Percentiles rank a stretch among this genome's conserved stretches.
Conservation (phyloP, 2,797 vertebrate genomes). For the Xiphophorus birchmanni region DNA sequence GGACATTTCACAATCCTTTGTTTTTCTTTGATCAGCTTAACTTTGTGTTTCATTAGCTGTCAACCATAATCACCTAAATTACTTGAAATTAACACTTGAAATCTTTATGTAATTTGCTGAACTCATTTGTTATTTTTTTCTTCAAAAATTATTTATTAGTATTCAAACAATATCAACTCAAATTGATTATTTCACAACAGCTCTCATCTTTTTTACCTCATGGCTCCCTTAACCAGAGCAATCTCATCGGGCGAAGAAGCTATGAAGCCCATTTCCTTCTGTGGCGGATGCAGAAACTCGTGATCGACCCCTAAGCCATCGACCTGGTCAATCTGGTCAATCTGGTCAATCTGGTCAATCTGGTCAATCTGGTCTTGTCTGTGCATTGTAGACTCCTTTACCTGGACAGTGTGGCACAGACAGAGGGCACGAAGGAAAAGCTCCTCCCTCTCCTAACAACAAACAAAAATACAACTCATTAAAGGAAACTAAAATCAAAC, state of each 20-base stretch:
- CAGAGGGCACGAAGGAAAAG: constrained; percentile 95
- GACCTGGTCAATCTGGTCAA: constrained; percentile 77
- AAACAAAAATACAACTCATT: constrained; percentile 8
- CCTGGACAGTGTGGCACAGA: constrained; percentile 96
- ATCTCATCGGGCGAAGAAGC: constrained; percentile 97
- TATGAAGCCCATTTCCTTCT: constrained; percentile 82
- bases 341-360: constrained; percentile 79
- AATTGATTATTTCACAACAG: not conserved
- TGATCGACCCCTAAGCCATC: constrained; percentile 77
- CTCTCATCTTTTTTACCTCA: constrained; percentile 82
- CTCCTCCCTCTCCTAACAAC: constrained; percentile 88
- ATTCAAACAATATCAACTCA: not conserved
- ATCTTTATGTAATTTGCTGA: not conserved
- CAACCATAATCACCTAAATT: not conserved
- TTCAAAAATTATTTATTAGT: not conserved
- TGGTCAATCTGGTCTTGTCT: constrained; percentile 73
- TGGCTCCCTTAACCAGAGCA: constrained; percentile 93
- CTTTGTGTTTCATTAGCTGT: not conserved
- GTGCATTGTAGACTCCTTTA: constrained; percentile 83
- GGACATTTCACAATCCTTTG: not conserved
- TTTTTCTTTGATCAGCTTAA: not conserved
- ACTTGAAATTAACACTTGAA: not conserved
- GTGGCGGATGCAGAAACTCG: constrained; percentile 21
- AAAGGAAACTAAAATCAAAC: constrained; percentile 2
- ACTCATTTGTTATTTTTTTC: not conserved